These are phyloP conservation scores for Erebia palarica DNA, from an alignment of 2,888 invertebrate species.

Conservation along the genomic window DNA sequence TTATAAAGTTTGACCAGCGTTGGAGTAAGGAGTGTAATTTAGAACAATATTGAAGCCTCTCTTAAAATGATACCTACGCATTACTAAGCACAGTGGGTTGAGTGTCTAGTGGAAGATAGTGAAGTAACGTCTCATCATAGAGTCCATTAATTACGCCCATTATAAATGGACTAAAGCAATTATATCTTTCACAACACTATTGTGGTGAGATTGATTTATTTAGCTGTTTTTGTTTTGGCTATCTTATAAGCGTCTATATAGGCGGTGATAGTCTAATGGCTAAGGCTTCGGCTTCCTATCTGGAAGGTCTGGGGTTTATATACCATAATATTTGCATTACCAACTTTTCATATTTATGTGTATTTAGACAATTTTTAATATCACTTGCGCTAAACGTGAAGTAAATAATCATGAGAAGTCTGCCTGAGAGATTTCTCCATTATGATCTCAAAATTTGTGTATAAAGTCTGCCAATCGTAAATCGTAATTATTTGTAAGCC, in stretches of 20 bases:
- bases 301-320: no score
- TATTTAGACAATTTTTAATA: no score
- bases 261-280: no score
- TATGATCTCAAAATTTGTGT: no score
- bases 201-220: slow-evolving; percentile 59
- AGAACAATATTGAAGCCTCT: background rate
- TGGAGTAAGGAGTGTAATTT: background rate
- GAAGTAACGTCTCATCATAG: slow-evolving; percentile 36
- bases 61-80: slow-evolving; percentile 53
- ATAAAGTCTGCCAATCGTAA: no score
- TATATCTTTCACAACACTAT: slow-evolving; percentile 48
- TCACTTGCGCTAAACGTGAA: no score
- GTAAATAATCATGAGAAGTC: no score
- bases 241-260: slow-evolving; percentile 16
- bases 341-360: no score
- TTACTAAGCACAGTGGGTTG: slow-evolving; percentile 57
- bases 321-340: no score
- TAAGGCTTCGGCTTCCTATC: no score
- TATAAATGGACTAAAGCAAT: slow-evolving; percentile 60
- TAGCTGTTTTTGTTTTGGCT: slow-evolving; percentile 46
- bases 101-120: slow-evolving; percentile 45
- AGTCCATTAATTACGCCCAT: slow-evolving; percentile 73
- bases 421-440: no score
- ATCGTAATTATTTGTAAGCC: no score
- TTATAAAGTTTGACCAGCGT: background rate